Evolutionary conservation across 92 coral and sea anemone genomes (phyloP).

Genomic region (Epizoanthus ramosus): DNA sequence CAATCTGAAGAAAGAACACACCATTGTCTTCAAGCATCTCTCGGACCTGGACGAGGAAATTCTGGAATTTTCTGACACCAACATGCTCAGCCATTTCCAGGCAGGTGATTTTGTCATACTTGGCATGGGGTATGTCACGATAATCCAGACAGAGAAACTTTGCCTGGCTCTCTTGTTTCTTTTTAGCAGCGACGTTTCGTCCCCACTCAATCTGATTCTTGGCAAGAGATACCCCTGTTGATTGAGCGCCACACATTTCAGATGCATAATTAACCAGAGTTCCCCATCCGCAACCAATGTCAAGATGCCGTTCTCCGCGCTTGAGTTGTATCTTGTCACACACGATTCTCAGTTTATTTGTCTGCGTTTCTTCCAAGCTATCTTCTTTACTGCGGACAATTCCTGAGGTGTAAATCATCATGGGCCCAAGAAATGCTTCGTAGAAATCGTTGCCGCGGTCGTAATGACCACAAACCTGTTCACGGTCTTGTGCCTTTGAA

Average conservation of each 20-base stretch:
- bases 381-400: conserved; percentile 71
- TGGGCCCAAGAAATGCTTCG: conserved; percentile 90
- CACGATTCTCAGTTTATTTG: conserved; percentile 78
- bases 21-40: conserved; percentile 98
- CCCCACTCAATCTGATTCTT: conserved; percentile 94
- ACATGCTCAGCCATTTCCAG: conserved; percentile 99
- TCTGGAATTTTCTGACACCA: conserved; percentile 90
- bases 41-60: conserved; percentile 88
- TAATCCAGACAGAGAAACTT: conserved; percentile 91
- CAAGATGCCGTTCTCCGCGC: conserved; percentile 84
- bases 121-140: conserved; percentile 82
- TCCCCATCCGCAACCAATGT: conserved; percentile 99
- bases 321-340: conserved; percentile 93
- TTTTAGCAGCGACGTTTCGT: conserved; percentile 59
- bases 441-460: conserved; percentile 98
- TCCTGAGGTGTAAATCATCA: conserved; percentile 96
- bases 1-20: conserved; percentile 95
- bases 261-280: conserved; percentile 94
- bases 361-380: conserved; percentile 84
- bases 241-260: conserved; percentile 75
- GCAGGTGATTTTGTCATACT: conserved; percentile 93
- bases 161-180: conserved; percentile 57
- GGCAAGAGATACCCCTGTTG: conserved; percentile 89
- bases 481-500: conserved; percentile 89
- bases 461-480: conserved; percentile 97